Percentiles rank a stretch among this genome's conserved stretches.
Evolutionary conservation across 64 coral and sea anemone genomes (phyloP).

Genomic region (Astreopora myriophthalma): DNA sequence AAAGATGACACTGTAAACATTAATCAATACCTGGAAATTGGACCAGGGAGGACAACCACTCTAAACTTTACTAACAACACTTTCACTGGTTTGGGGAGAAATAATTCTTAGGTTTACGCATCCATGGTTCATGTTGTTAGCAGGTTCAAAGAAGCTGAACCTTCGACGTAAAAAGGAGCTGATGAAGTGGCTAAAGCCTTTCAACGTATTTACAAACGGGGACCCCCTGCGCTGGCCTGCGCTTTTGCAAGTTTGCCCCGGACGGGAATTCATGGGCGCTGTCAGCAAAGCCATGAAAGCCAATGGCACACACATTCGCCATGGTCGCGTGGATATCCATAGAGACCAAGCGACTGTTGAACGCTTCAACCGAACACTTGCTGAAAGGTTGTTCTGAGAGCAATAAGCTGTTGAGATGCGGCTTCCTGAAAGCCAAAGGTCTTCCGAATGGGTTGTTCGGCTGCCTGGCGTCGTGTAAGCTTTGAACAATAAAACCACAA

Average conservation of each 20-base stretch:
- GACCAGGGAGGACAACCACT: too few relatives aligned
- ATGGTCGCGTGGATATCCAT: too few relatives aligned
- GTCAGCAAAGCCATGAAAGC: not conserved
- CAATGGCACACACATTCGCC: not conserved
- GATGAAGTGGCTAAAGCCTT: too few relatives aligned
- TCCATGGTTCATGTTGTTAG: too few relatives aligned
- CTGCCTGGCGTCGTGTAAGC: constrained; percentile 14
- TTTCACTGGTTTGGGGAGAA: too few relatives aligned
- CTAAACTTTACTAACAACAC: too few relatives aligned
- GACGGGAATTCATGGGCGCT: not conserved
- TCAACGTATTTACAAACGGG: too few relatives aligned
- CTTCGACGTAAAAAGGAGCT: too few relatives aligned
- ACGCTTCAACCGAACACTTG: not conserved
- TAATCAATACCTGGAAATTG: too few relatives aligned
- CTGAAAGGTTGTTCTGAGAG: not conserved
- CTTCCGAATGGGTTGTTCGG: not conserved
- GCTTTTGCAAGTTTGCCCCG: not conserved
- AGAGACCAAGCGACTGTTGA: not conserved
- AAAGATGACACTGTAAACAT: too few relatives aligned
- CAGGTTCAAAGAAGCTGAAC: too few relatives aligned
- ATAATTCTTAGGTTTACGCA: too few relatives aligned
- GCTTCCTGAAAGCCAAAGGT: not conserved
- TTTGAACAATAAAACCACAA: constrained; percentile 8
- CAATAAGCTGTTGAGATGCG: not conserved
- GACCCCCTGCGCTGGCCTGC: not conserved